Evolutionary conservation across 2,113 vertebrate species (phyloP).

Genomic region (Macaca fascicularis): DNA sequence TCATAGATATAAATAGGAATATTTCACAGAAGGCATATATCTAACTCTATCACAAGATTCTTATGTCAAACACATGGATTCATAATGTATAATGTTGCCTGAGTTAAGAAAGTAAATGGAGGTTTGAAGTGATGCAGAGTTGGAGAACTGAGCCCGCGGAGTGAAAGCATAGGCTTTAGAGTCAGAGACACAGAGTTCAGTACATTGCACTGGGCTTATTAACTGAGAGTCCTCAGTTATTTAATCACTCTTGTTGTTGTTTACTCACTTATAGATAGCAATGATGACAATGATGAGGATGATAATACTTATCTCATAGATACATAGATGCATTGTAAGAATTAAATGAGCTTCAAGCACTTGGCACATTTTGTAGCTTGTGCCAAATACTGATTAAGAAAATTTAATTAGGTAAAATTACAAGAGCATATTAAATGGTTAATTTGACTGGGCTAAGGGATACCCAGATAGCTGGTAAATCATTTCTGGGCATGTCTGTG

Average conservation of each 20-base stretch:
- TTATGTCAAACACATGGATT: not conserved
- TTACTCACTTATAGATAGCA: not conserved
- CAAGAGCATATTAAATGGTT: not conserved
- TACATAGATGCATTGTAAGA: not conserved
- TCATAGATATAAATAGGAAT: constrained; percentile 51
- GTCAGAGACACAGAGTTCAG: not conserved
- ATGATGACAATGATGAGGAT: not conserved
- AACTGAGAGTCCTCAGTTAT: not conserved
- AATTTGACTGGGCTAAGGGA: not conserved
- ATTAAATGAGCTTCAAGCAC: not conserved
- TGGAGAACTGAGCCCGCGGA: not conserved
- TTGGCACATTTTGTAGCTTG: not conserved
- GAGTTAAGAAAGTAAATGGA: not conserved
- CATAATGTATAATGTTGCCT: not conserved
- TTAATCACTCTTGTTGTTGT: not conserved
- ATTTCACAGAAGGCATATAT: not conserved
- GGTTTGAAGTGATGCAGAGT: fast-evolving
- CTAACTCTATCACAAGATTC: not conserved
- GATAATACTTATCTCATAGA: not conserved
- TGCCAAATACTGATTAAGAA: not conserved
- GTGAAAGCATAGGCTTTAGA: not conserved
- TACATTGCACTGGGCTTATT: fast-evolving
- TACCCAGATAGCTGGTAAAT: not conserved
- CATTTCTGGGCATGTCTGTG: not conserved
- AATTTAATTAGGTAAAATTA: not conserved